Evolutionary conservation across 2,113 vertebrate species (phyloP).

Genomic region (Eudyptes chrysolophus): DNA sequence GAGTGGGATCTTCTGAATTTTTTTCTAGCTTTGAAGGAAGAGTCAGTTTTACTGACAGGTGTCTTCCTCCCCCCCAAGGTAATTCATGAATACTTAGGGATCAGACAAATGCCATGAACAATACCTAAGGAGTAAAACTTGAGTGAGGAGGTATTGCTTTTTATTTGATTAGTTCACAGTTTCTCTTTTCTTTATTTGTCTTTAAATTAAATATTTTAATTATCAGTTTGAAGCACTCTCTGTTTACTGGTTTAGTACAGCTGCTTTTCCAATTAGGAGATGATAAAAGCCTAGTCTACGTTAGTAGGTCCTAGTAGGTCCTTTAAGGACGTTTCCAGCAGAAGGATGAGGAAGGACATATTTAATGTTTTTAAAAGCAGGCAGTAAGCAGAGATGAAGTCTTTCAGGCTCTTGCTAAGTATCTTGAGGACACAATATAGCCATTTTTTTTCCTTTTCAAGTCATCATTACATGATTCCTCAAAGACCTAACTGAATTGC

Average conservation of each 20-base stretch:
- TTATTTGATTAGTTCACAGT: not conserved
- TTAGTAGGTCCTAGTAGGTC: not conserved
- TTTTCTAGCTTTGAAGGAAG: not conserved
- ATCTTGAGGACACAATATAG: not conserved
- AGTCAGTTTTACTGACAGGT: not conserved
- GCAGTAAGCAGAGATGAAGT: not conserved
- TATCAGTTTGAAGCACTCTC: not conserved
- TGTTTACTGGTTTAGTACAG: not conserved
- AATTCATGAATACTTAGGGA: not conserved
- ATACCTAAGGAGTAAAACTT: not conserved
- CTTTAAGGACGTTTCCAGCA: not conserved
- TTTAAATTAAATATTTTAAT: not conserved
- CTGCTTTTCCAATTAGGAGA: not conserved
- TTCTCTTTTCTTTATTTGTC: not conserved
- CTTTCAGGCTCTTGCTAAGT: not conserved
- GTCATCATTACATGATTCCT: not conserved
- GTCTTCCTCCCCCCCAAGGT: not conserved
- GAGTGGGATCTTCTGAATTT: not conserved
- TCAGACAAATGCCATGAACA: not conserved
- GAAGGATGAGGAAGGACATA: not conserved
- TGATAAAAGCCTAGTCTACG: not conserved
- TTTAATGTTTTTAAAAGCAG: not conserved
- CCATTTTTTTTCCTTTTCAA: not conserved
- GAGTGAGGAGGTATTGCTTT: not conserved
- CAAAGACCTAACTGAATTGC: not conserved